phyloP scores from a whole-genome alignment of 2,888 invertebrate species.

The Camptogramma bilineatum region DNA sequence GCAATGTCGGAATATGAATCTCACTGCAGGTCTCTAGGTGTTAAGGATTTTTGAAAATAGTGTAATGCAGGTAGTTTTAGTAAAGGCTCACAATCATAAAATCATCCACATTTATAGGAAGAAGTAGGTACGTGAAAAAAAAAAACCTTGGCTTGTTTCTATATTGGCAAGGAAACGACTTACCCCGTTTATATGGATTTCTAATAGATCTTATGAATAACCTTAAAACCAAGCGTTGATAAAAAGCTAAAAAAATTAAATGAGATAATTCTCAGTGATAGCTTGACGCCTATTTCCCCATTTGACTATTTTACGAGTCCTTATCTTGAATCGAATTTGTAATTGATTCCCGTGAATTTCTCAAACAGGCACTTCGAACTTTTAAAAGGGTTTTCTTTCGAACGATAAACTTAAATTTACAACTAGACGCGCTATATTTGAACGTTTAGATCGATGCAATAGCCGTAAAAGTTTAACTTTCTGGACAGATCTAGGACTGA shows the following conservation, averaged over 20 bases:
- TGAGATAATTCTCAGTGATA: background rate
- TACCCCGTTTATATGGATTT: no score
- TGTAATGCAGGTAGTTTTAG: no score
- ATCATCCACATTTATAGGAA: no score
- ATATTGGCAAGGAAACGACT: no score
- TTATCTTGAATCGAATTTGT: slow-evolving; percentile 49
- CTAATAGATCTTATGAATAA: no score
- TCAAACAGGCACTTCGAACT: slow-evolving; percentile 42
- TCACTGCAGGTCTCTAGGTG: no score
- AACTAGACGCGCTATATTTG: slow-evolving; percentile 74
- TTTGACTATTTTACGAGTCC: slow-evolving; percentile 45
- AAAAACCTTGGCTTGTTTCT: no score
- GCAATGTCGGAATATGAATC: no score
- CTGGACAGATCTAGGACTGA: slow-evolving; percentile 78
- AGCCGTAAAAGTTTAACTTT: slow-evolving; percentile 76
- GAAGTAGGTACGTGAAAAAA: no score
- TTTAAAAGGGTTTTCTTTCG: slow-evolving; percentile 58
- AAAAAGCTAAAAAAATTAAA: background rate
- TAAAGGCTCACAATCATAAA: no score
- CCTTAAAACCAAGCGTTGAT: no score
- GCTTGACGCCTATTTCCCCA: slow-evolving; percentile 53
- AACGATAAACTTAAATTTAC: slow-evolving; percentile 78
- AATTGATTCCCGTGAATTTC: slow-evolving; percentile 56
- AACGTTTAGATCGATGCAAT: slow-evolving; percentile 70
- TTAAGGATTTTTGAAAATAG: no score